Evolutionary conservation across 37 sponge, comb jelly and placozoan genomes (phyloP).

Genomic region (Geodia barretti): DNA sequence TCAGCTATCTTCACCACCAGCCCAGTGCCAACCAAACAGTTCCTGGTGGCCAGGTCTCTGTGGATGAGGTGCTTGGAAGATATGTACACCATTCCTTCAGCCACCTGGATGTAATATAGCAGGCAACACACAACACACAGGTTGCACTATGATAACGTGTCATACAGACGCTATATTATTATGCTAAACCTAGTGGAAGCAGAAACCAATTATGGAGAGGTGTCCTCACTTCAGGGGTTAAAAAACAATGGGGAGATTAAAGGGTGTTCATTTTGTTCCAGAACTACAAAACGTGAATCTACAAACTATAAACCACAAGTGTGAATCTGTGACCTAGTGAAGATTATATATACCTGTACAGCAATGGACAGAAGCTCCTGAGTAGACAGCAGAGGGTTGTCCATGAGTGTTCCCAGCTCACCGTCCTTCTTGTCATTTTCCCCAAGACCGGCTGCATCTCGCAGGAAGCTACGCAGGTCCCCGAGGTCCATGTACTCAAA

Average conservation of each 20-base stretch:
- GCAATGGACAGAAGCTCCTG: conserved; percentile 36
- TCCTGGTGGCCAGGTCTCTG: conserved; percentile 60
- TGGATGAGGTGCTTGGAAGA: conserved; percentile 42
- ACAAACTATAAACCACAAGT: too few species aligned
- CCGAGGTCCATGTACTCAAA: conserved; percentile 70
- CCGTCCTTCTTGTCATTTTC: conserved; percentile 4
- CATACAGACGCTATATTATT: too few species aligned
- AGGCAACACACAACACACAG: neutral
- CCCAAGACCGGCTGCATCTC: conserved; percentile 25
- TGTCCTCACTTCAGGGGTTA: too few species aligned
- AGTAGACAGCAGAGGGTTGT: conserved; percentile 17
- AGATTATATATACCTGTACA: neutral
- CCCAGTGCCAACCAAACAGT: conserved; percentile 54
- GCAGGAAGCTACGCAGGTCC: conserved; percentile 51
- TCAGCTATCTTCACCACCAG: conserved; percentile 68
- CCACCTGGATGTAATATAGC: conserved; percentile 5
- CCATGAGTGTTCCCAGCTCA: neutral
- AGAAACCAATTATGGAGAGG: too few species aligned
- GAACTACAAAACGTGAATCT: too few species aligned
- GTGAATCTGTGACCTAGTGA: neutral
- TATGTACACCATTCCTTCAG: conserved; percentile 61
- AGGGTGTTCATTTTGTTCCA: too few species aligned
- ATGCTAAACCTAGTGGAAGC: too few species aligned
- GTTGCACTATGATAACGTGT: too few species aligned
- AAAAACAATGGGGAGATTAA: too few species aligned